Evolutionary conservation across 2,113 vertebrate genomes (phyloP), one percentile per base, ranked within the genome.

Genomic region (Cisticola juncidis): DNA sequence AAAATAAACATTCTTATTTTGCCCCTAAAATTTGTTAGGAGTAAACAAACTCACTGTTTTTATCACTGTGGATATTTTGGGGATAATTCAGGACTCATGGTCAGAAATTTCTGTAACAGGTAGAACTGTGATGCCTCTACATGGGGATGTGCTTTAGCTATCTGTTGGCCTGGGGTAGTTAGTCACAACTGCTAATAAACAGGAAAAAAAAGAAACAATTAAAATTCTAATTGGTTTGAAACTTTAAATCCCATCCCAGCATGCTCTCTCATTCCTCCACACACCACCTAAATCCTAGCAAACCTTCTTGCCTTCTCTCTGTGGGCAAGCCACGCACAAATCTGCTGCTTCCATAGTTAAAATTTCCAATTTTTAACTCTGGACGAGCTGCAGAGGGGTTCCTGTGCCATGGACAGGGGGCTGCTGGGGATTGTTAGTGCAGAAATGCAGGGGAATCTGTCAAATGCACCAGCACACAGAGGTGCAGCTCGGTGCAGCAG

Each of bases 201-300:
- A 88, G 66, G 5, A 81, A 86, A 91, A 57, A 56, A 80, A 62
- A 69, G 88, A 84, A 96, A 97, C 88, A 83, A 94, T 92, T 94
- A 93, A 90, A 95, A 94, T 92, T 84, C 82, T 94, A 94, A 94
- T 94, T 94, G 88, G 86, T 71, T 95, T 97, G 96, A 94, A 95
- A 92, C 88, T 91, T 77, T 60, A 95, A 95, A 96, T 94, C 94
- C 91, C 95, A 94, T 71, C 88, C 69, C 92, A 96, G 94, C 83
- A 70, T 68, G 92, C 14, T n/a, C 26, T 33, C 44, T 81, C 88
- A 74, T 92, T 96, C 86, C 61, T 94, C 72, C 60, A 6, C 17
- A 42, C 23, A 51, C 72, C 56, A 78, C 47, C 80, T 71, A 86
- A 86, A 91, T 45, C 80, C 76, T 58, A 84, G 68, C 62, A 81